These are phyloP conservation scores for Macquaria ambigua DNA, from an alignment of 2,113 vertebrate genomes.

Conservation along the genomic window DNA sequence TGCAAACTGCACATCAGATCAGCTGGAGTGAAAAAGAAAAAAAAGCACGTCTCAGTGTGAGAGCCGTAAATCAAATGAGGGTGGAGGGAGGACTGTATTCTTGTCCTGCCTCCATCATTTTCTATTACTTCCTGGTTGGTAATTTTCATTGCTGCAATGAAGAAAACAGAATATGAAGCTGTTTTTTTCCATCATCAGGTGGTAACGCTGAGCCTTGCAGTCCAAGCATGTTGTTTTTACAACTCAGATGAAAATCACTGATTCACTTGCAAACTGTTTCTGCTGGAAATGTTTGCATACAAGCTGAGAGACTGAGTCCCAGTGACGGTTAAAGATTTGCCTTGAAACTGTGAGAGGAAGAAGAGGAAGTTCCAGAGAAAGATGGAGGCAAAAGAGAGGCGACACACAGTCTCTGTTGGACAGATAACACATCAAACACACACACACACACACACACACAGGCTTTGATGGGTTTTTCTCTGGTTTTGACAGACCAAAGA, in stretches of 20 bases:
- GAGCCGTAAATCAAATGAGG: not conserved
- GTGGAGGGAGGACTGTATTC: not conserved
- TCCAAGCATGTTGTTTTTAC: not conserved
- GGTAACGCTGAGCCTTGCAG: not conserved
- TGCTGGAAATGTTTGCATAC: conserved; percentile 1
- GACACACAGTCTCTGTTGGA: conserved; percentile 28
- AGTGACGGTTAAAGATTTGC: not conserved
- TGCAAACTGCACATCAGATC: not conserved
- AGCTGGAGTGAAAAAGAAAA: not conserved
- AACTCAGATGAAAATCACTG: not conserved
- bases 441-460: conserved; percentile 24
- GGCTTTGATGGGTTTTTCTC: conserved; percentile 40
- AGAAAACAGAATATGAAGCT: not conserved
- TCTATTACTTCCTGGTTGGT: not conserved
- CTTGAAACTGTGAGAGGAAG: conserved; percentile 6
- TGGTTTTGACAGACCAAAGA: conserved; percentile 55
- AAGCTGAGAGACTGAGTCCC: not conserved
- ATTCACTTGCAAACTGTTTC: not conserved
- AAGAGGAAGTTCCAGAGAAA: conserved; percentile 27
- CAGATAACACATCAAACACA: conserved; percentile 44
- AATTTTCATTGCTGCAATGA: not conserved
- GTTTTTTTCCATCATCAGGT: not conserved
- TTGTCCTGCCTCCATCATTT: not conserved
- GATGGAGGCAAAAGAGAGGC: conserved; percentile 28
- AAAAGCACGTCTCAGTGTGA: not conserved